phyloP scores from a whole-genome alignment of 92 coral and sea anemone species.

The Palythoa caribaeorum region DNA sequence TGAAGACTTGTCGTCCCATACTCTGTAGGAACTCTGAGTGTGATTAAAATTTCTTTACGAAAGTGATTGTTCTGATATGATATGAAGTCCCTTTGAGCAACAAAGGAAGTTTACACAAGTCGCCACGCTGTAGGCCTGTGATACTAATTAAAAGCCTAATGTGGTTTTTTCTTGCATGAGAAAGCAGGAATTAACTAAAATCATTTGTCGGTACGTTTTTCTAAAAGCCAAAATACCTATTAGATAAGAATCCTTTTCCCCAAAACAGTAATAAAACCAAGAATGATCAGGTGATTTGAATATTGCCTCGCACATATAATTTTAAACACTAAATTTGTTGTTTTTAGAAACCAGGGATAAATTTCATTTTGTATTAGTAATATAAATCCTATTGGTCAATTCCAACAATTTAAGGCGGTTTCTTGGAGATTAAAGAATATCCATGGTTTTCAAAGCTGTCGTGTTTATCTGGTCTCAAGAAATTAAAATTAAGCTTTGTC shows the following conservation, averaged over 20 bases:
- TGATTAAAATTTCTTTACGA: constrained; percentile 17
- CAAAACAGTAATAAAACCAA: background rate
- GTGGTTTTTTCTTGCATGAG: background rate
- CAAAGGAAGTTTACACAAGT: background rate
- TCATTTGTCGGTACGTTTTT: background rate
- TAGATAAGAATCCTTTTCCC: background rate
- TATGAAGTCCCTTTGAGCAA: background rate
- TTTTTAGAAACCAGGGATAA: background rate
- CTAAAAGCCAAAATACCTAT: background rate
- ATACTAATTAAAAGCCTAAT: background rate
- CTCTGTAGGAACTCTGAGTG: constrained; percentile 28
- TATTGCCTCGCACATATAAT: background rate
- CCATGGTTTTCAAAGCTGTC: background rate
- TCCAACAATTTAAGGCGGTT: constrained; percentile 5
- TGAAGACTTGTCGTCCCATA: background rate
- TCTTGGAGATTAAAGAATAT: constrained; percentile 23
- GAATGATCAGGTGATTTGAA: background rate
- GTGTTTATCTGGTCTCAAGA: constrained; percentile 8
- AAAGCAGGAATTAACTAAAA: background rate
- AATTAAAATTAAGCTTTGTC: constrained; percentile 1
- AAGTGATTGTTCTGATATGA: background rate
- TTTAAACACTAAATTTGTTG: background rate
- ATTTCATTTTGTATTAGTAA: background rate
- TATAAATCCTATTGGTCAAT: background rate
- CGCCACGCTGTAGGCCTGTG: background rate